Conservation (phyloP, 1,140 invertebrate species). For the Thaumatotibia leucotreta region DNA sequence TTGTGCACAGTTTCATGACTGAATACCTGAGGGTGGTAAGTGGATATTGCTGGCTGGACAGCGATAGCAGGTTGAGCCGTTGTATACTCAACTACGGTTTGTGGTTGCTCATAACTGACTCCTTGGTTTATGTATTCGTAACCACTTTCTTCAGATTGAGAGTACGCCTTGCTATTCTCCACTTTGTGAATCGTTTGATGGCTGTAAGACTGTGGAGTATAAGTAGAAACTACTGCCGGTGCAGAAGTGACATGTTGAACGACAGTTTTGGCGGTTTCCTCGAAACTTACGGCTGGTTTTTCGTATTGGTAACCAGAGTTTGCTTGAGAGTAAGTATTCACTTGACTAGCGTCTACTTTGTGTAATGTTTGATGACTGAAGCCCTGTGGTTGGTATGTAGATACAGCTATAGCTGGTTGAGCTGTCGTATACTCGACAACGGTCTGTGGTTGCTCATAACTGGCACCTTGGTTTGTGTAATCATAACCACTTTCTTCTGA, state of each 20-base stretch:
- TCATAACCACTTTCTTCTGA: slow-evolving; percentile 40
- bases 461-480: slow-evolving; percentile 30
- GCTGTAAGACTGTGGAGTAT: slow-evolving; percentile 35
- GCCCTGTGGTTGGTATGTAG: slow-evolving; percentile 30
- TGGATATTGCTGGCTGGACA: slow-evolving; percentile 3
- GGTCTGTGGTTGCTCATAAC: slow-evolving; percentile 26
- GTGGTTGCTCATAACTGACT: background rate
- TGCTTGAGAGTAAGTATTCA: slow-evolving; percentile 24
- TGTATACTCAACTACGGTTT: background rate
- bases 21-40: slow-evolving; percentile 13
- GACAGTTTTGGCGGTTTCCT: slow-evolving; percentile 25
- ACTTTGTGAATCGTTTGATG: slow-evolving; percentile 41
- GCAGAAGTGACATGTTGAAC: slow-evolving; percentile 26
- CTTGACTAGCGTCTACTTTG: slow-evolving; percentile 24
- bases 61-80: slow-evolving; percentile 9
- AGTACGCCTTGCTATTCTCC: slow-evolving; percentile 17
- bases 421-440: slow-evolving; percentile 20
- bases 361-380: slow-evolving; percentile 42
- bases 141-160: background rate
- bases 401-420: slow-evolving; percentile 28
- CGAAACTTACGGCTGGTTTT: slow-evolving; percentile 32
- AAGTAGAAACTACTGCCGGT: slow-evolving; percentile 29
- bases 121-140: background rate
- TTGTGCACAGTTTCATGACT: slow-evolving; percentile 14
- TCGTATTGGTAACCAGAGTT: slow-evolving; percentile 37